A percentile compares a stretch with the other conserved stretches of the same genome.
Evolutionary conservation across 2,797 vertebrate genomes (phyloP).

Genomic region (Pseudocheirus occidentalis): DNA sequence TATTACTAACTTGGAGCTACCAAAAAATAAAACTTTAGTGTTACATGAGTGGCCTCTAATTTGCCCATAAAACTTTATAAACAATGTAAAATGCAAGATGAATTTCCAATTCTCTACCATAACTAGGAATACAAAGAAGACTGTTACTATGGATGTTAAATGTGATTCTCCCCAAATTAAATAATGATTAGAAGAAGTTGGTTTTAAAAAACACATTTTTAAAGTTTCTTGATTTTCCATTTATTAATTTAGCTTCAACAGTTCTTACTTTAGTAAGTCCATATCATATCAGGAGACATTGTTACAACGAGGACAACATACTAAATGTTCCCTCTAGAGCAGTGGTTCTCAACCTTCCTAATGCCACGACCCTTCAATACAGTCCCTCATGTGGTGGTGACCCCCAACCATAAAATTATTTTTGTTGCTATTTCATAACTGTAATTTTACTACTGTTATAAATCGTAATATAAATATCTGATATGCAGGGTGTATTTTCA

Average conservation of each 20-base stretch:
- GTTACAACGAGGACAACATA: neutral
- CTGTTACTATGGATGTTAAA: neutral
- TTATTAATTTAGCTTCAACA: neutral
- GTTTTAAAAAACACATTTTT: neutral
- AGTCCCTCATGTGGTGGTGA: too few species aligned
- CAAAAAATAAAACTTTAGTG: neutral
- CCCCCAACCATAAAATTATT: too few species aligned
- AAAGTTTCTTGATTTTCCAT: neutral
- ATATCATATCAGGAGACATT: neutral
- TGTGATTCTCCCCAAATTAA: neutral
- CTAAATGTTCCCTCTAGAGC: neutral
- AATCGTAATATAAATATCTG: too few species aligned
- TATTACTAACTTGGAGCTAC: neutral
- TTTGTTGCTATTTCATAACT: too few species aligned
- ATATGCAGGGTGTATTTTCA: too few species aligned
- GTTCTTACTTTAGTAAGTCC: neutral
- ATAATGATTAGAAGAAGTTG: neutral
- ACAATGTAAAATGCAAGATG: neutral
- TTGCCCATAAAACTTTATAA: neutral
- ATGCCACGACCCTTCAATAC: too few species aligned
- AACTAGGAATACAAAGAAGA: neutral
- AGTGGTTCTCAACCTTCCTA: too few species aligned
- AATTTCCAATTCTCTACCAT: neutral
- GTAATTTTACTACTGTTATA: too few species aligned
- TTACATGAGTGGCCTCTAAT: neutral